Evolutionary conservation across 2,888 invertebrate species (phyloP).

Genomic region (Dryadula phaetusa): DNA sequence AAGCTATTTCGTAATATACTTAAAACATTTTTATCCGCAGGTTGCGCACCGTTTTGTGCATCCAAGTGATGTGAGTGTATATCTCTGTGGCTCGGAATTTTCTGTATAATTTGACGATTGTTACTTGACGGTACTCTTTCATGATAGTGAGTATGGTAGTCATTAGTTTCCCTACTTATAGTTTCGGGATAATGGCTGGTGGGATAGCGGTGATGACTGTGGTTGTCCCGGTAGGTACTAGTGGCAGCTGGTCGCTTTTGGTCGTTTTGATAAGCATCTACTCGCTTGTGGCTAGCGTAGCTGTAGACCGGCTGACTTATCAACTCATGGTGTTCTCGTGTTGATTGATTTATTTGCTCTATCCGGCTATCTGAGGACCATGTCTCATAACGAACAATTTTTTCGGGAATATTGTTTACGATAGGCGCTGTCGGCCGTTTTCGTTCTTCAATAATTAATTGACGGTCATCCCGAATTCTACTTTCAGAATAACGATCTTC

Average conservation of each 20-base stretch:
- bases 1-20: constrained; percentile 89
- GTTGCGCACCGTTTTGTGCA: constrained; percentile 67
- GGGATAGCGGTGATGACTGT: constrained; percentile 65
- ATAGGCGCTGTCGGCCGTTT: constrained; percentile 73
- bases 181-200: constrained; percentile 62
- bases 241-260: constrained; percentile 63
- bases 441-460: constrained; percentile 74
- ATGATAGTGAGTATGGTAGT: constrained; percentile 67
- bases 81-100: constrained; percentile 72
- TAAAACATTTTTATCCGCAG: constrained; percentile 89
- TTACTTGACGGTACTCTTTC: constrained; percentile 63
- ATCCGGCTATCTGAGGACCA: constrained; percentile 76
- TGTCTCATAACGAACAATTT: constrained; percentile 76
- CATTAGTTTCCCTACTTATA: constrained; percentile 62
- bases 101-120: constrained; percentile 73
- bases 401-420: constrained; percentile 79
- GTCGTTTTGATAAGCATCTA: constrained; percentile 75
- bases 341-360: constrained; percentile 69
- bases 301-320: constrained; percentile 77
- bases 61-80: constrained; percentile 64
- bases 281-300: constrained; percentile 74
- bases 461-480: constrained; percentile 72
- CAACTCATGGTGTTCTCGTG: constrained; percentile 73
- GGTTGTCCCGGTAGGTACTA: constrained; percentile 65
- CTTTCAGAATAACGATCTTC: constrained; percentile 67